Evolutionary conservation across 2,888 invertebrate species (phyloP), one percentile per base, ranked within the genome.

Genomic region (Orchestes rusci): DNA sequence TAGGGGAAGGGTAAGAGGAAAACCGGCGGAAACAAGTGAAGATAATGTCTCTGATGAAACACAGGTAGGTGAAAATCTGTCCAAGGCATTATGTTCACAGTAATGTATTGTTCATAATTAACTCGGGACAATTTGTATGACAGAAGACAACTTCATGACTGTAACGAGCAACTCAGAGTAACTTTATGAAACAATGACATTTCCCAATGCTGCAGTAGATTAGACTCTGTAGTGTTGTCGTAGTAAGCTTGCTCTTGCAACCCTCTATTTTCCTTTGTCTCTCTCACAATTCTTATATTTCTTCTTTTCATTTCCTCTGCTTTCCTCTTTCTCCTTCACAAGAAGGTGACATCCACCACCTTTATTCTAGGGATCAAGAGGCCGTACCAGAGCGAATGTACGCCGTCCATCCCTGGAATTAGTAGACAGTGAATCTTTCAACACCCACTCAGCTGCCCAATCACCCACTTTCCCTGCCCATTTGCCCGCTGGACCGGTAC

Each of bases 371-470:
- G 61, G 61, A 13, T 54, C 60, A 23, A 60, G 68, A 48, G 68
- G 67, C 23, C 60, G 80, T 61, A 68, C 74, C 27, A 76, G 82
- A 50, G 75, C 79, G 16, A 75, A 78, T 57, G 76, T 82, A 53
- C 77, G 82, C 53, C 76, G 88, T 15, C 86, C 86, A 32, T 84
- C 84, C 57, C 74, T 87, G 40, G 88, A 88, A 62, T 71, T 88
- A 34, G 84, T 89, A 1, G 89, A 89, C 62, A 82, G 84, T 54
- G 84, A 82, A 54, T 84, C 84, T 56, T 89, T 89, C 69, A 83
- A 87, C 57, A 86, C 88, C 0, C 76, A 83, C 57, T 73, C 76
- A 3, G 75, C 75, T 68, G 43, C 74, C 68, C 64, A 60, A 48
- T 60, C 61, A 12, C 59, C 64, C 46, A 76, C 78, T 48, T 80